Conservation (phyloP, 2,888 invertebrate species). For the Nomada lathburiana region DNA sequence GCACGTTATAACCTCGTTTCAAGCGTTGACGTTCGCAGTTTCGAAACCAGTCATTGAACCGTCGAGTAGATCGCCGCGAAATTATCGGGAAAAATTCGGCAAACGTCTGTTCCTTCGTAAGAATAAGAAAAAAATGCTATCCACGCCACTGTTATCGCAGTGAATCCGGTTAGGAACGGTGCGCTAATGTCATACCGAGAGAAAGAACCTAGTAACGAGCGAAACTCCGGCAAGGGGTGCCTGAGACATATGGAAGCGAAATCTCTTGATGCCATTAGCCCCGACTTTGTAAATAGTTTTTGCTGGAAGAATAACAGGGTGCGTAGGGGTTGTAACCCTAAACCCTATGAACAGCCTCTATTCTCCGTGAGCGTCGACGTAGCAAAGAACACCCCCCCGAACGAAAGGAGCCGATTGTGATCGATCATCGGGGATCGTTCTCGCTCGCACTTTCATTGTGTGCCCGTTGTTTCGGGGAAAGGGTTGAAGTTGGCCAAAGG, state of each 20-base stretch:
- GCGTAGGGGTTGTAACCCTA: slow-evolving; percentile 74
- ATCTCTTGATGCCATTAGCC: slow-evolving; percentile 83
- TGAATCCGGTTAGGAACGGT: slow-evolving; percentile 71
- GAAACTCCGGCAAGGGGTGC: slow-evolving; percentile 51
- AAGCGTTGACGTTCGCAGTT: no score
- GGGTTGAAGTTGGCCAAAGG: slow-evolving; percentile 73
- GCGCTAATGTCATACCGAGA: slow-evolving; percentile 66
- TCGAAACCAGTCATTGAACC: no score
- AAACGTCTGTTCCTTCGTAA: not conserved
- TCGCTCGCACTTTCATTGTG: slow-evolving; percentile 25
- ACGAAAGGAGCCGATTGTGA: slow-evolving; percentile 80
- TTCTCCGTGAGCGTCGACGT: slow-evolving; percentile 70
- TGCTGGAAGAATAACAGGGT: slow-evolving; percentile 82
- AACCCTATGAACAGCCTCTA: slow-evolving; percentile 58
- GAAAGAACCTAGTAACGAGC: slow-evolving; percentile 48
- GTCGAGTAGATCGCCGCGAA: not conserved
- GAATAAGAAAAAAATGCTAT: not conserved
- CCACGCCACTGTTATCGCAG: slow-evolving; percentile 48
- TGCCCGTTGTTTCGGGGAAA: slow-evolving; percentile 64
- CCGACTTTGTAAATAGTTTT: slow-evolving; percentile 84
- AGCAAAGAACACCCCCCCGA: slow-evolving; percentile 70
- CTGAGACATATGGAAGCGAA: slow-evolving; percentile 77
- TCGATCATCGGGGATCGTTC: slow-evolving; percentile 81
- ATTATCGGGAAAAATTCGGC: not conserved
- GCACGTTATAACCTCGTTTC: no score